Base-by-base conservation (phyloP, 2,113 vertebrate species). In the Mastomys natalensis region DNA sequence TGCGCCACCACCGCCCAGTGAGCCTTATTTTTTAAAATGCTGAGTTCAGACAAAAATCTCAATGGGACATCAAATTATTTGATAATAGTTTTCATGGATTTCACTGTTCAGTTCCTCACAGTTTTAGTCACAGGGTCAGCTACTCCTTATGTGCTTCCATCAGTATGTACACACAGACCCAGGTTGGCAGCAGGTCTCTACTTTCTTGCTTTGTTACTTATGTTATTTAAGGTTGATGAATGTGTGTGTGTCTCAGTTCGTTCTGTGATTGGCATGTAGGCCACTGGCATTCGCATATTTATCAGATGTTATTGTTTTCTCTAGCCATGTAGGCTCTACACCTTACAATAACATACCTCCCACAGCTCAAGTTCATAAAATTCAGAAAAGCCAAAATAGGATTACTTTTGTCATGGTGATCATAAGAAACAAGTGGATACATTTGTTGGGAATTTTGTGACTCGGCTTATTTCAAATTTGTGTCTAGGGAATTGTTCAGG, bases 1-100 rank as follows among this genome's bases (percentile, higher is more conserved):
- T n/a, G n/a, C n/a, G n/a, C n/a, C n/a, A n/a, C n/a, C n/a, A n/a
- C n/a, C n/a, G n/a, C n/a, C n/a, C n/a, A n/a, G n/a, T n/a, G n/a
- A 86, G 43, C 17, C 43, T 86, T 68, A 68, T 81, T 87, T 82
- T 93, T 90, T 4, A 24, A 90, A 84, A 62, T 82, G 34, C 89
- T 17, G 16, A 78, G 53, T 43, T 62, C n/a, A 55, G 31, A 16
- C 15, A 64, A 91, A 84, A 40, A 37, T 87, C 5, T 48, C 31
- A 34, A 8, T 40, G 19, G 15, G 45, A 31, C 11, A 60, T 82
- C 19, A 51, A 51, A 45, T 37, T 76, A 15, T 53, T 68, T 81
- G 26, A 92, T 58, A 53, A n/a, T 34, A 81, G 29, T 85, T 37
- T 58, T n/a, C 3, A 1, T 81, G 24, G 19, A 24, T 17, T 78